Conservation (phyloP, 2,113 vertebrate species). For the Dromiciops gliroides region DNA sequence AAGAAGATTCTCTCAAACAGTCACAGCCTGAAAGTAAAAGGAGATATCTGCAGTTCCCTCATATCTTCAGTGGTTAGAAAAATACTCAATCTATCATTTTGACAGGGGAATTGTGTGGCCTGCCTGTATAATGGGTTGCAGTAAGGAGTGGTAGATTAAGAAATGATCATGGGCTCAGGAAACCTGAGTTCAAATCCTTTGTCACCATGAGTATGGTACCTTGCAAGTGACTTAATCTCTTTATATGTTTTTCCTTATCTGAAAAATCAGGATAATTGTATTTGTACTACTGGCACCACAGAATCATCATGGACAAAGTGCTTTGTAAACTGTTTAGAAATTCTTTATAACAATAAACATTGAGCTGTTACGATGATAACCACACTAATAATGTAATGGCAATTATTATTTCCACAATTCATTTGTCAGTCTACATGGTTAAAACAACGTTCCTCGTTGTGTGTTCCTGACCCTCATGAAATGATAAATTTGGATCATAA, state of each 20-base stretch:
- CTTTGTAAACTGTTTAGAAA: not conserved
- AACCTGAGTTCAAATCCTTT: not conserved
- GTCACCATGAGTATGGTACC: not conserved
- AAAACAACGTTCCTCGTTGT: not conserved
- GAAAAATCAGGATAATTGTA: not conserved
- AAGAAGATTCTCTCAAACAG: not conserved
- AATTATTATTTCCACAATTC: not conserved
- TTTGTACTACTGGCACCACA: not conserved
- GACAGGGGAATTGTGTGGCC: not conserved
- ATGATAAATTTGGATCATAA: not conserved
- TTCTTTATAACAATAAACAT: not conserved
- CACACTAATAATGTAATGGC: not conserved
- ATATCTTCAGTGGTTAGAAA: not conserved
- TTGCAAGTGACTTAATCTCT: not conserved
- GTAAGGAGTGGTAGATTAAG: not conserved
- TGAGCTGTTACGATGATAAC: not conserved
- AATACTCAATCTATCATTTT: not conserved
- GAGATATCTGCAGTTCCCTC: not conserved
- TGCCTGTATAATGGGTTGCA: not conserved
- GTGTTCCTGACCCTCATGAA: not conserved
- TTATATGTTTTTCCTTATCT: not conserved
- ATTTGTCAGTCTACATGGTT: not conserved
- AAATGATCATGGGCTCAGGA: not conserved
- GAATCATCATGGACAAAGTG: not conserved
- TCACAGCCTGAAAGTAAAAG: not conserved